phyloP scores from a whole-genome alignment of 2,888 invertebrate genomes.

The Pinctada fucata region DNA sequence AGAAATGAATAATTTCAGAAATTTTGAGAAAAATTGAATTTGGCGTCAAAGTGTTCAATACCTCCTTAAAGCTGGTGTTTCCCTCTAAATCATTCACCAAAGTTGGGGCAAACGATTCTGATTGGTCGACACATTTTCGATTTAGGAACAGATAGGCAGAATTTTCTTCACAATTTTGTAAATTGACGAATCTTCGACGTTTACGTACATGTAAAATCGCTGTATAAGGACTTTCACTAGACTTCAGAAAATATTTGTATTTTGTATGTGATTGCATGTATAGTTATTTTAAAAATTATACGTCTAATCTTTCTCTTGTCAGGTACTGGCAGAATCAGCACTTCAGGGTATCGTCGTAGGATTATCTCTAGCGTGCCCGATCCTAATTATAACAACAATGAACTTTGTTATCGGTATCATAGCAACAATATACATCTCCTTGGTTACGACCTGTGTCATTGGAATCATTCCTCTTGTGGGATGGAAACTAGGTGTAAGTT shows the following conservation, averaged over 20 bases:
- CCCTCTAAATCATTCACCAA: too few relatives aligned
- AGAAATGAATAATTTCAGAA: too few relatives aligned
- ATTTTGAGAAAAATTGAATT: too few relatives aligned
- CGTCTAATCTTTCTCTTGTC: conserved; percentile 26
- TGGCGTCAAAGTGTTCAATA: too few relatives aligned
- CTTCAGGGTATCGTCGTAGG: conserved; percentile 68
- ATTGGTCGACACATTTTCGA: too few relatives aligned
- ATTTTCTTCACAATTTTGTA: too few relatives aligned
- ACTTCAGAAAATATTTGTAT: background rate
- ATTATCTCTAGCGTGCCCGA: conserved; percentile 63
- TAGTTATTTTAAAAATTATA: background rate
- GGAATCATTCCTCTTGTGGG: conserved; percentile 71
- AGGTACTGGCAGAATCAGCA: conserved; percentile 68
- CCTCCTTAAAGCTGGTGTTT: too few relatives aligned
- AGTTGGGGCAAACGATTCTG: too few relatives aligned
- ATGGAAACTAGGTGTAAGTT: conserved; percentile 74
- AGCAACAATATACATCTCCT: conserved; percentile 66
- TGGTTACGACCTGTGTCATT: conserved; percentile 67
- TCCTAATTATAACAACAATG: conserved; percentile 68
- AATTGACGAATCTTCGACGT: too few relatives aligned
- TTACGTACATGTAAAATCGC: background rate
- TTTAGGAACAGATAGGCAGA: too few relatives aligned
- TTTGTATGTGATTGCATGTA: background rate
- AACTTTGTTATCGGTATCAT: conserved; percentile 70
- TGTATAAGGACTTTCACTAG: background rate